phyloP scores from a whole-genome alignment of 2,797 vertebrate species.

The Pangasius mekongensis region DNA sequence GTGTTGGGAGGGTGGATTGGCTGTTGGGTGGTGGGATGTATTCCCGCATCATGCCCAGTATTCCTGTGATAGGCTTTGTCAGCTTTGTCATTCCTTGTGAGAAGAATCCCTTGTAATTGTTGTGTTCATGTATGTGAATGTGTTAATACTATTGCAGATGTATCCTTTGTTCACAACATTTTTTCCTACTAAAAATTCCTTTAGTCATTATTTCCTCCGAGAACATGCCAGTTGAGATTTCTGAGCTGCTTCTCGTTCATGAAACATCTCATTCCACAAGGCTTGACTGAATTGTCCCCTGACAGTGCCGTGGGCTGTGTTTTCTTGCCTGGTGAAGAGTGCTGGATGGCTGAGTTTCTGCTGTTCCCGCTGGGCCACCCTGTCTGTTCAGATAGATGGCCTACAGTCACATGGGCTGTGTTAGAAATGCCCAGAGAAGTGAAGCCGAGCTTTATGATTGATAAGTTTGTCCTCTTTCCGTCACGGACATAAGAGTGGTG shows the following conservation, averaged over 20 bases:
- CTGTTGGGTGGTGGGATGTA: neutral
- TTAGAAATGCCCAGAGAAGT: conserved; percentile 49
- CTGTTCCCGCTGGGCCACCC: conserved; percentile 39
- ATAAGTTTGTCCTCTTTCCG: conserved; percentile 43
- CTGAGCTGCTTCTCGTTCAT: neutral
- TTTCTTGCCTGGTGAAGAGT: neutral
- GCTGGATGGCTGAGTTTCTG: conserved; percentile 17
- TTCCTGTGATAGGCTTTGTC: neutral
- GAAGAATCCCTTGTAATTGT: neutral
- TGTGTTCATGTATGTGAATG: neutral
- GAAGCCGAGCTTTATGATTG: conserved; percentile 51
- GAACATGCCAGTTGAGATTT: neutral
- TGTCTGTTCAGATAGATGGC: conserved; percentile 53
- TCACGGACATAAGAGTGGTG: neutral
- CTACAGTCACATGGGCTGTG: conserved; percentile 34
- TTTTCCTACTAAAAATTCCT: neutral
- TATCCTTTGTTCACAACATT: neutral
- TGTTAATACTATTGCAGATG: neutral
- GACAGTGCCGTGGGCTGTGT: conserved; percentile 9
- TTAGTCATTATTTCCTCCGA: neutral
- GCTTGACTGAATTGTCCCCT: conserved; percentile 13
- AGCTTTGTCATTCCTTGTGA: neutral
- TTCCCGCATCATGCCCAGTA: neutral
- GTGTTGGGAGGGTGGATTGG: no score
- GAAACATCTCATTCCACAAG: neutral